Percentiles rank a stretch among this genome's conserved stretches.
phyloP scores from a whole-genome alignment of 2,797 vertebrate species.

The Acanthurus leucopareius region DNA sequence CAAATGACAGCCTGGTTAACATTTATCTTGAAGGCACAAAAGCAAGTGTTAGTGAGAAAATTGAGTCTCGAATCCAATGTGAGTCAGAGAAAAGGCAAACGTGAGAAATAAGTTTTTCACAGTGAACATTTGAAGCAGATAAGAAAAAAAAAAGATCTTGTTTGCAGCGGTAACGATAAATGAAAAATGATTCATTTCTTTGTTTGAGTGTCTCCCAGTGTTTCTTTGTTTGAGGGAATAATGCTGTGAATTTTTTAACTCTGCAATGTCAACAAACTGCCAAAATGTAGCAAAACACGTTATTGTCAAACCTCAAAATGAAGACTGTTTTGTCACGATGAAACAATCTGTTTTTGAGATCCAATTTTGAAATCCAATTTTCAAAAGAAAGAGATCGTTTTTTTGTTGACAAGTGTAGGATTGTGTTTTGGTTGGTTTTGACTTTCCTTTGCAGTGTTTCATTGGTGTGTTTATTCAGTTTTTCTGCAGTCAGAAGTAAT shows the following conservation, averaged over 20 bases:
- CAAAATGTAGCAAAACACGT: conserved; percentile 1
- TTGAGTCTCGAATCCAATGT: not conserved
- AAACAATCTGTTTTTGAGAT: not conserved
- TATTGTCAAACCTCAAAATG: not conserved
- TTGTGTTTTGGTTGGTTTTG: not conserved
- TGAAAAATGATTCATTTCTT: conserved; percentile 18
- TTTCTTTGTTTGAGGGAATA: conserved; percentile 9
- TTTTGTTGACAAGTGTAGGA: not conserved
- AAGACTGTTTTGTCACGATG: not conserved
- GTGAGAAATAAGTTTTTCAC: not conserved
- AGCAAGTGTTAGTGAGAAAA: not conserved
- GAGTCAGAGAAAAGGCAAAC: conserved; percentile 17
- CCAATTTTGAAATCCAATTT: not conserved
- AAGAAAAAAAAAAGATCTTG: conserved; percentile 1
- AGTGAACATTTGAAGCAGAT: not conserved
- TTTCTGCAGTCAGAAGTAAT: not conserved
- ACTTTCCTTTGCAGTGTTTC: not conserved
- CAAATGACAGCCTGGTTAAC: not conserved
- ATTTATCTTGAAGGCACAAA: conserved; percentile 3
- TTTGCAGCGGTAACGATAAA: conserved; percentile 1
- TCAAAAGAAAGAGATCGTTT: not conserved
- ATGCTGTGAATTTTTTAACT: conserved; percentile 19
- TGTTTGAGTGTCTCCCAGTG: not conserved
- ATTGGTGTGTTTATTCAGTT: conserved; percentile 7
- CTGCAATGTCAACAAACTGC: not conserved